Base-by-base conservation (phyloP, 2,888 invertebrate genomes). In the Copidosoma aretas region DNA sequence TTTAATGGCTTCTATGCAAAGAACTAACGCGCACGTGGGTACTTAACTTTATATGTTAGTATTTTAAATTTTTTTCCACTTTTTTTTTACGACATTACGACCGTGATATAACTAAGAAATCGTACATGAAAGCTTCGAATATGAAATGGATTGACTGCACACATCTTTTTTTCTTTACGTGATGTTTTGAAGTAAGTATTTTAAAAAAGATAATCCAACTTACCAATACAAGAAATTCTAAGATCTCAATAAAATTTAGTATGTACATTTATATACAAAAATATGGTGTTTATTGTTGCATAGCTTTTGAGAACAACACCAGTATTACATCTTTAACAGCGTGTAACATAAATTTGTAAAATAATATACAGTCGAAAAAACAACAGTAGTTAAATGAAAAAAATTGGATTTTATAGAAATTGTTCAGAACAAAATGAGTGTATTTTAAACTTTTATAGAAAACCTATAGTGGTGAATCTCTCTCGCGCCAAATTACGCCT, bases 11-110 rank as follows among this genome's bases (percentile, higher is more conserved):
- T 60, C 53, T 22, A 19, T 60, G 56, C 21, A 59, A 64, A 60
- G 46, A 63, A 60, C 56, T 56, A 60, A 51, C 59, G 65, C 60
- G 63, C 58, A 63, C 60, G 63, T 51, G 25, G 56, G 56, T 64
- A 64, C 64, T 68, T 68, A 64, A 60, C 43, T 60, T 25, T 68
- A 46, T 60, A 22, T 68, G 51, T 64, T 64, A 49, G 63, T 60
- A 63, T 64, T 60, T 58, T 17, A 39, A 60, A 68, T 46, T 25
- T 58, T 64, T 68, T 56, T 64, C 43, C 19, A 4, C n/a, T 32
- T 21, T 56, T 63, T 68, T 62, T 67, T 60, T 41, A 51, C 19
- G 51, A 46, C 54, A 63, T 17, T 25, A 4, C n/a, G n/a, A 43
- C 39, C 22, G n/a, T 62, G 56, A 46, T 60, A 43, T 56, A 22